A percentile compares a stretch with the other conserved stretches of the same genome.
phyloP scores from a whole-genome alignment of 92 coral and sea anemone species.

The Paragorgia papillata region DNA sequence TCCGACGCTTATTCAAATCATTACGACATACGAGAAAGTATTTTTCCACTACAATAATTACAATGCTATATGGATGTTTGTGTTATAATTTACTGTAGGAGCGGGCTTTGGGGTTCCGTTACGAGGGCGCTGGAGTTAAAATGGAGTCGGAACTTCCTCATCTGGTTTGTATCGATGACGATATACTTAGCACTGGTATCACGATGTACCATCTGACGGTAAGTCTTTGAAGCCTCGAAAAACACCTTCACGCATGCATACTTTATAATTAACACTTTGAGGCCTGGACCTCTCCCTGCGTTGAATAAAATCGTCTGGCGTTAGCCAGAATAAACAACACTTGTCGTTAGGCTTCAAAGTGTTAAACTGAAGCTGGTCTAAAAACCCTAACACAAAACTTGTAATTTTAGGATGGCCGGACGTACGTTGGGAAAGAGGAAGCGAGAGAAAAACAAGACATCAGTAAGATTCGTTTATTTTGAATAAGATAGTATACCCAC shows the following conservation, averaged over 20 bases:
- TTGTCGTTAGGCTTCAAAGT: not conserved
- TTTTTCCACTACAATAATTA: too few relatives aligned
- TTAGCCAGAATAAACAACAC: too few relatives aligned
- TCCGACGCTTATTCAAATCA: too few relatives aligned
- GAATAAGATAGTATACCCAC: too few relatives aligned
- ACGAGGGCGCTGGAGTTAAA: conserved; percentile 94
- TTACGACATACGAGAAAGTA: too few relatives aligned
- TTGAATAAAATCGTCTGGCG: too few relatives aligned
- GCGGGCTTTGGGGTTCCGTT: conserved; percentile 94
- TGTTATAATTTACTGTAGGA: conserved; percentile 55
- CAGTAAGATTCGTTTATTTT: conserved; percentile 48
- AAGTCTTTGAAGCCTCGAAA: not conserved
- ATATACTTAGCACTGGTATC: conserved; percentile 92
- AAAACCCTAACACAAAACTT: too few relatives aligned
- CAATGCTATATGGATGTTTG: too few relatives aligned
- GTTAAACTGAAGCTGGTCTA: not conserved
- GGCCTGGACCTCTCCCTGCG: too few relatives aligned
- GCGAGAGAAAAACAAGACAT: conserved; percentile 87
- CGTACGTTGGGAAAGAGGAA: conserved; percentile 94
- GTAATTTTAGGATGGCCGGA: conserved; percentile 83
- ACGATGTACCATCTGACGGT: conserved; percentile 95
- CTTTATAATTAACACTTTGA: not conserved
- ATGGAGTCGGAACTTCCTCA: conserved; percentile 99
- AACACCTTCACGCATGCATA: not conserved
- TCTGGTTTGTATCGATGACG: conserved; percentile 94